Percentiles rank a stretch among this genome's conserved stretches.
These are phyloP conservation scores for Chaetophractus vellerosus DNA, from an alignment of 2,797 vertebrate genomes.

Conservation along the genomic window DNA sequence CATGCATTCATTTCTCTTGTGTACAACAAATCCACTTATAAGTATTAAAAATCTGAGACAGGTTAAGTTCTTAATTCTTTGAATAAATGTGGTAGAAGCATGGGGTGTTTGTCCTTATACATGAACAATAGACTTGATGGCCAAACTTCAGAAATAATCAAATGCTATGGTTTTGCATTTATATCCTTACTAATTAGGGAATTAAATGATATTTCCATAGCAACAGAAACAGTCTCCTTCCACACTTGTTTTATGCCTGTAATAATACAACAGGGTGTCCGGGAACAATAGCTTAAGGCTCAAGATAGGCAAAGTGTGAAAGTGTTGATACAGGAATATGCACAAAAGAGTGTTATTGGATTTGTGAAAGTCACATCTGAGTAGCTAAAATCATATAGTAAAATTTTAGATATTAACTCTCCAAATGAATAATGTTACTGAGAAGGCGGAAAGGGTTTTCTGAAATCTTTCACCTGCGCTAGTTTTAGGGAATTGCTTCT, in stretches of 20 bases:
- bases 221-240: constrained; percentile 55
- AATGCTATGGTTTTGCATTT: constrained; percentile 72
- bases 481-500: constrained; percentile 25
- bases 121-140: constrained; percentile 50
- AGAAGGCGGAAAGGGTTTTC: background rate
- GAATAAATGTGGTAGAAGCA: constrained; percentile 57
- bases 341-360: background rate
- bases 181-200: constrained; percentile 73
- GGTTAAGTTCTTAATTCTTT: constrained; percentile 72
- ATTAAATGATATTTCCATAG: constrained; percentile 77
- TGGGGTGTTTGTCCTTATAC: constrained; percentile 5
- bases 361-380: constrained; percentile 27
- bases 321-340: background rate
- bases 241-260: constrained; percentile 62
- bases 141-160: constrained; percentile 74
- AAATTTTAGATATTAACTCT: background rate
- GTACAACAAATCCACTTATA: constrained; percentile 29
- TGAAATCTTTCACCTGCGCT: background rate
- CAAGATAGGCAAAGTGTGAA: background rate
- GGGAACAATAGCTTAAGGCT: background rate
- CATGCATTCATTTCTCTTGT: constrained; percentile 54
- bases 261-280: constrained; percentile 34
- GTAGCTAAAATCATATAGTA: constrained; percentile 8
- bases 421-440: background rate
- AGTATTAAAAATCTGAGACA: constrained; percentile 51